These are phyloP conservation scores for Beroe forskalii DNA, from an alignment of 37 sponge, comb jelly and placozoan genomes.

Conservation along the genomic window DNA sequence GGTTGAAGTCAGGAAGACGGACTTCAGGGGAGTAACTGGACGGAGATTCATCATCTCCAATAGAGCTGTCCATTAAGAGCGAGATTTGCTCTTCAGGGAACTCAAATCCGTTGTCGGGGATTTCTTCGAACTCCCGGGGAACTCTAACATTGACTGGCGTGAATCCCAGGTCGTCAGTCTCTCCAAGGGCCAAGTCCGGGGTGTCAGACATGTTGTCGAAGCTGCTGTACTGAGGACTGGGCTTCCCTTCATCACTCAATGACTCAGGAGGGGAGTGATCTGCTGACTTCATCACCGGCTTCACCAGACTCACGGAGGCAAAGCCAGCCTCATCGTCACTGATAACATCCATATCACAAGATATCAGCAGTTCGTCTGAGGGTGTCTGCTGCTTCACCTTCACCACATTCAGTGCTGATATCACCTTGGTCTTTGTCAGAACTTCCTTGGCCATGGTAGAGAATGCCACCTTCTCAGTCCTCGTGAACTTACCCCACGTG, in stretches of 20 bases:
- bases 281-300: not conserved
- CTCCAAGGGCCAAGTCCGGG: not conserved
- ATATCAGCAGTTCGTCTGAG: not conserved
- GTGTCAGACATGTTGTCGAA: not conserved
- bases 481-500: not conserved
- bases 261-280: not conserved
- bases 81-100: not conserved
- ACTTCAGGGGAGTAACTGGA: constrained; percentile 3
- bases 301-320: not conserved
- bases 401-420: not conserved
- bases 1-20: not conserved
- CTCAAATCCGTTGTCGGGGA: not conserved
- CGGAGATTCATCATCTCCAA: not conserved
- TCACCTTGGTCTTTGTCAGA: not conserved
- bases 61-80: not conserved
- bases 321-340: constrained; percentile 1
- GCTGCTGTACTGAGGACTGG: not conserved
- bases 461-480: not conserved
- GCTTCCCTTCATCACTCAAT: not conserved
- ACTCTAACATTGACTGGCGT: not conserved
- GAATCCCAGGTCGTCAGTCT: not conserved
- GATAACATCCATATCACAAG: constrained; percentile 1
- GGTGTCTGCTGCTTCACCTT: not conserved
- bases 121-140: not conserved
- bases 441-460: not conserved